Conservation (phyloP, 2,888 invertebrate genomes). For the Drosophila pegasa region DNA sequence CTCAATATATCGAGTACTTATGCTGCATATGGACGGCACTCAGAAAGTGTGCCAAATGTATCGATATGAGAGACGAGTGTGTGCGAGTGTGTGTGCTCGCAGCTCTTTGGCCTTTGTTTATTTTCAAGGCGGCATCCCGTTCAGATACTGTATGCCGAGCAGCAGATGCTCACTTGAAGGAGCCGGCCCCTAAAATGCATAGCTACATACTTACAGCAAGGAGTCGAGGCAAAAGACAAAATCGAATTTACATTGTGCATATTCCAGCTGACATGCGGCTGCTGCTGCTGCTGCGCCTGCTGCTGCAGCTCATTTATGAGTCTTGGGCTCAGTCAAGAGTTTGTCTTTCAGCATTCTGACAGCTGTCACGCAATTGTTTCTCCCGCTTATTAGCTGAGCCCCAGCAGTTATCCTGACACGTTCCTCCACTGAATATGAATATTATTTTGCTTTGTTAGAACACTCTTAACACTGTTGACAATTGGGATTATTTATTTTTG, state of each 20-base stretch:
- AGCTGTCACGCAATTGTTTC: slow-evolving; percentile 42
- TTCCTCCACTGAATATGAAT: slow-evolving; percentile 1
- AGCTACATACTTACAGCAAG: slow-evolving; percentile 20
- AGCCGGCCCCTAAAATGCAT: slow-evolving; percentile 45
- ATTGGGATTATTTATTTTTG: background rate
- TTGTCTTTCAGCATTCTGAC: slow-evolving; percentile 30
- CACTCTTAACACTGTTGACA: background rate
- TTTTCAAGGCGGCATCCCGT: slow-evolving; percentile 36
- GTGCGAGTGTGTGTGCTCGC: slow-evolving; percentile 13
- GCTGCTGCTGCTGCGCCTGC: slow-evolving; percentile 12
- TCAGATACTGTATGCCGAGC: slow-evolving; percentile 27
- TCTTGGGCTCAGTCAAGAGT: slow-evolving; percentile 5
- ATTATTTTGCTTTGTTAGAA: background rate
- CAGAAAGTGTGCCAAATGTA: slow-evolving; percentile 59
- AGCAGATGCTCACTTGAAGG: slow-evolving; percentile 52
- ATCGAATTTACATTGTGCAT: slow-evolving; percentile 28
- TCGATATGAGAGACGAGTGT: slow-evolving; percentile 33
- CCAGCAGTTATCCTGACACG: slow-evolving; percentile 22
- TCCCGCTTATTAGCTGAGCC: slow-evolving; percentile 31
- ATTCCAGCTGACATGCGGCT: slow-evolving; percentile 45
- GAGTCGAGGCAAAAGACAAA: slow-evolving; percentile 13
- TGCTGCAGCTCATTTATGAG: slow-evolving; percentile 43
- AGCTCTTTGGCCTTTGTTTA: slow-evolving; percentile 41
- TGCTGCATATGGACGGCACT: slow-evolving; percentile 41
- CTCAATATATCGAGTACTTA: slow-evolving; percentile 8